These are phyloP conservation scores for Loriculus beryllinus DNA, from an alignment of 2,797 vertebrate genomes.

Conservation along the genomic window DNA sequence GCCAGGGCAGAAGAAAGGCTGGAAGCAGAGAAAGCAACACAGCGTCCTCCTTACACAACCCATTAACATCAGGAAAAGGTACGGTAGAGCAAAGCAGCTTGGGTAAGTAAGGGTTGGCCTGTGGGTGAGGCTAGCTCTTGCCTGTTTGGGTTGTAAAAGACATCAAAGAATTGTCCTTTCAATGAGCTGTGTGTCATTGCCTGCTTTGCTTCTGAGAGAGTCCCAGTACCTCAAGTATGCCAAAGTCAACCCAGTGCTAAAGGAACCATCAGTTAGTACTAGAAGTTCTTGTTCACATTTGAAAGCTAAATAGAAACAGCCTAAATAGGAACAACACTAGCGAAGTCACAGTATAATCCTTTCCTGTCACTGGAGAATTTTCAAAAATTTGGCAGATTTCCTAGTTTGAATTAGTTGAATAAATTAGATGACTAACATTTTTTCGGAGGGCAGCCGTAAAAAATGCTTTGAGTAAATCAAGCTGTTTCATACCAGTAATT, in stretches of 20 bases:
- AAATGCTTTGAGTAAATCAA: neutral
- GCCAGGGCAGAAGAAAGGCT: neutral
- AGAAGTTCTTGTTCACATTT: neutral
- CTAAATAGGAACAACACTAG: neutral
- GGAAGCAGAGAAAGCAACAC: neutral
- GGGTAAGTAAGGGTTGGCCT: neutral
- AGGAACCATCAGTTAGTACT: neutral
- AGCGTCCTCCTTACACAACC: neutral
- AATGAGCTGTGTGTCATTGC: neutral
- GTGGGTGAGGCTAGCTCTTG: neutral
- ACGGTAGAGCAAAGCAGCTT: neutral
- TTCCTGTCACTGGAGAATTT: slow-evolving; percentile 2
- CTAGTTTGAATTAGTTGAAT: slow-evolving; percentile 35
- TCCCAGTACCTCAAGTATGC: neutral
- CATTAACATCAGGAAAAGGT: neutral
- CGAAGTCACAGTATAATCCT: neutral
- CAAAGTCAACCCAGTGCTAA: neutral
- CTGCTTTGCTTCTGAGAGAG: neutral
- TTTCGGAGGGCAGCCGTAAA: slow-evolving; percentile 32
- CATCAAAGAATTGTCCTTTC: neutral
- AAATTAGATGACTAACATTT: slow-evolving; percentile 36
- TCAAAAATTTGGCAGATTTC: slow-evolving; percentile 45
- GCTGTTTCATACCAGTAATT: neutral
- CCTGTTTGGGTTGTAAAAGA: neutral
- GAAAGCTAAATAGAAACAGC: neutral